phyloP scores from a whole-genome alignment of 2,113 vertebrate species.

The Syngnathus scovelli region DNA sequence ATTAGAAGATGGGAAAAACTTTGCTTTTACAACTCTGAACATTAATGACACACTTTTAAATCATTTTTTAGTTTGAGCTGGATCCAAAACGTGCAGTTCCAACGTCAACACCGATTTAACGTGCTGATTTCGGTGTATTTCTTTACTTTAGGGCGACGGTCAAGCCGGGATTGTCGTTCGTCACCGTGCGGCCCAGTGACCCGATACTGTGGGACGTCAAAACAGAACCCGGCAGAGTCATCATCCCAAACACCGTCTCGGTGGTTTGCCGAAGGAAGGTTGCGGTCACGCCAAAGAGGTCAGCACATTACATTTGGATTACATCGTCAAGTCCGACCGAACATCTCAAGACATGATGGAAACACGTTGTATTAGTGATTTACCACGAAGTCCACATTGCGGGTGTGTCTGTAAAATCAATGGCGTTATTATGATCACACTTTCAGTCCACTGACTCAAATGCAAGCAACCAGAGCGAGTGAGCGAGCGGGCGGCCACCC shows the following conservation, averaged over 20 bases:
- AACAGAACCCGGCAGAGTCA: slow-evolving; percentile 62
- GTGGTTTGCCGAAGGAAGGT: slow-evolving; percentile 78
- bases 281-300: slow-evolving; percentile 69
- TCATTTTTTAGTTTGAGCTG: too few relatives aligned
- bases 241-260: slow-evolving; percentile 63
- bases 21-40: not conserved
- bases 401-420: not conserved
- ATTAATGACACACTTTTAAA: not conserved
- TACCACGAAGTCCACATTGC: too few relatives aligned
- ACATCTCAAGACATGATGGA: too few relatives aligned
- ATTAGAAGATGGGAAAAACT: not conserved
- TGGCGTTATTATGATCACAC: not conserved
- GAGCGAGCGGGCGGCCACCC: not conserved
- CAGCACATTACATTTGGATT: slow-evolving; percentile 25
- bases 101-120: not conserved
- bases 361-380: too few relatives aligned
- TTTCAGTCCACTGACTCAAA: slow-evolving; percentile 49
- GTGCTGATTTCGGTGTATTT: not conserved
- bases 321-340: too few relatives aligned
- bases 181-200: slow-evolving; percentile 76
- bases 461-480: slow-evolving; percentile 20
- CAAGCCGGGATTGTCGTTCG: slow-evolving; percentile 76
- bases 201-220: slow-evolving; percentile 77
- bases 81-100: too few relatives aligned
- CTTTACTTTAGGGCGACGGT: slow-evolving; percentile 73